Percentiles rank a stretch among this genome's conserved stretches.
These are phyloP conservation scores for Apostichopus japonicus DNA, from an alignment of 35 echinoderm and acorn worm species.

Conservation along the genomic window DNA sequence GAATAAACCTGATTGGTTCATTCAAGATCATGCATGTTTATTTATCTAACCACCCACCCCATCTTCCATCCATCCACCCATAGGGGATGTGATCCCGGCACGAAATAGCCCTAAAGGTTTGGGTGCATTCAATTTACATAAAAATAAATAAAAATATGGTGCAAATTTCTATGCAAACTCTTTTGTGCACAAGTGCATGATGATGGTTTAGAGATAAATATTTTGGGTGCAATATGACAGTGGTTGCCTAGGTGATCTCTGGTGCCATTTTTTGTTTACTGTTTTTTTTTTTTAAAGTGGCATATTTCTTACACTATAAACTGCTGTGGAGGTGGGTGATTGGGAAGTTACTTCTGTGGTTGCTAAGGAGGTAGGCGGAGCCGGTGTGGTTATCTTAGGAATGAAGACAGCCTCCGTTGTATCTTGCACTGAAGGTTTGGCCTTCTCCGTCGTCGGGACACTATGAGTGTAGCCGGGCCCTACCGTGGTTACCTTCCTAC, in stretches of 20 bases:
- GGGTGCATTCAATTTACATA: no score
- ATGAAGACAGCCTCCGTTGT: not conserved
- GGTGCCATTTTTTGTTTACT: not conserved
- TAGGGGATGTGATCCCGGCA: no score
- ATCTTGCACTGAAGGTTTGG: not conserved
- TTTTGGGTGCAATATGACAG: not conserved
- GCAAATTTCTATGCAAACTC: not conserved
- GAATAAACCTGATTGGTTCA: no score
- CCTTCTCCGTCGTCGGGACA: not conserved
- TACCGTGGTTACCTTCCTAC: not conserved
- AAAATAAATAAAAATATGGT: not conserved
- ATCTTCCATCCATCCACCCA: no score
- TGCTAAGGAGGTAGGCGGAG: slow-evolving; percentile 21
- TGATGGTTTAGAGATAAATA: not conserved
- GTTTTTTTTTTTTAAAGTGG: not conserved
- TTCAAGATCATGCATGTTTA: no score
- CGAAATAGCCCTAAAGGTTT: no score
- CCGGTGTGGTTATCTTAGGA: slow-evolving; percentile 12
- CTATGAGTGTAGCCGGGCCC: not conserved
- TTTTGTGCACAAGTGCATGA: not conserved
- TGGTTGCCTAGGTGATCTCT: not conserved
- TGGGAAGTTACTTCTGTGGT: slow-evolving; percentile 37
- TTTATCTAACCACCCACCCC: no score
- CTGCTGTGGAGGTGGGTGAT: slow-evolving; percentile 37
- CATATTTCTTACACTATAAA: slow-evolving; percentile 38